Percentiles rank a stretch among this genome's conserved stretches.
Evolutionary conservation across 2,113 vertebrate genomes (phyloP).

Genomic region (Megalops atlanticus): DNA sequence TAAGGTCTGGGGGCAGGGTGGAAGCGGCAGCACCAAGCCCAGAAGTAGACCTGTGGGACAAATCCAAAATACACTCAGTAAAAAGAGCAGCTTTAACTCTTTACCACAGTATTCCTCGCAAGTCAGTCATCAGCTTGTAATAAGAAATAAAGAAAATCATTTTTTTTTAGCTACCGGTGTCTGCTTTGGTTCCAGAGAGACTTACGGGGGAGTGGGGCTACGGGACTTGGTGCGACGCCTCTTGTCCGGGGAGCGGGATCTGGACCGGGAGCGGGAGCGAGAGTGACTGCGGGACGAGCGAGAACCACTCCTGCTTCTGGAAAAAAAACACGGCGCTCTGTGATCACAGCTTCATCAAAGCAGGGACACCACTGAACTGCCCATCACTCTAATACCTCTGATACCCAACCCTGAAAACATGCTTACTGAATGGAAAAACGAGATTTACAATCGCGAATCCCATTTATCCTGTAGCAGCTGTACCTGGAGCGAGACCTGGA

Average conservation of each 20-base stretch:
- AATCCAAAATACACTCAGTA: not conserved
- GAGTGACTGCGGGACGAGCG: slow-evolving; percentile 86
- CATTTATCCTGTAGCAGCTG: not conserved
- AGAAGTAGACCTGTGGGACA: slow-evolving; percentile 76
- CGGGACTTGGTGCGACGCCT: slow-evolving; percentile 77
- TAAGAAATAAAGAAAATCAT: no score
- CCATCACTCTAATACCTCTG: no score
- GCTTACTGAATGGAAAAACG: no score
- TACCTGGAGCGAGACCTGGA: slow-evolving; percentile 92
- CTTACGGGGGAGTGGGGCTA: slow-evolving; percentile 91
- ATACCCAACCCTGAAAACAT: no score
- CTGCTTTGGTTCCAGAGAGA: not conserved
- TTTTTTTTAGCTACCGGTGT: no score
- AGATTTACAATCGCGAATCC: no score
- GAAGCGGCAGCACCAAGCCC: slow-evolving; percentile 76
- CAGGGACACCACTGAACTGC: not conserved
- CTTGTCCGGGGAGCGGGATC: slow-evolving; percentile 82
- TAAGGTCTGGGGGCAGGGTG: slow-evolving; percentile 70
- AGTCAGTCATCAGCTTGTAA: no score
- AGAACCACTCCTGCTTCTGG: slow-evolving; percentile 84
- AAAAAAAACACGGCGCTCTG: not conserved
- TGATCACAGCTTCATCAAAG: not conserved
- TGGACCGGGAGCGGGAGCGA: slow-evolving; percentile 78
- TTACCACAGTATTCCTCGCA: no score
- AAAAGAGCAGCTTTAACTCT: no score